Evolutionary conservation across 37 sponge, comb jelly and placozoan species (phyloP).

Genomic region (Aphrocallistes beatrix): DNA sequence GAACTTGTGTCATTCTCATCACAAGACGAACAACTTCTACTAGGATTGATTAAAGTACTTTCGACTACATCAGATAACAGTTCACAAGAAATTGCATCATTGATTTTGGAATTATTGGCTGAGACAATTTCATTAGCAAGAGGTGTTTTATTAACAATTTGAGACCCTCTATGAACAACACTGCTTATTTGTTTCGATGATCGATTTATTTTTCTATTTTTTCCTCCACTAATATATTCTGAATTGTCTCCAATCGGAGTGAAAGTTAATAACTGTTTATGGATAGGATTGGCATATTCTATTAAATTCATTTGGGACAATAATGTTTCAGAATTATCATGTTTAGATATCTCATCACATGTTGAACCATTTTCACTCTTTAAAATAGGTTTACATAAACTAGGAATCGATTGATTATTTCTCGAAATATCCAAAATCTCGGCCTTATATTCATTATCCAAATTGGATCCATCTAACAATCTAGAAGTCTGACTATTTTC

Average conservation of each 20-base stretch:
- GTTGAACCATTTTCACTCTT: neutral
- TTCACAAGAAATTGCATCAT: neutral
- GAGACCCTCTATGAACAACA: neutral
- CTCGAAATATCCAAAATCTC: too few relatives aligned
- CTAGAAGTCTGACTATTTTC: neutral
- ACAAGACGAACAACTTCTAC: neutral
- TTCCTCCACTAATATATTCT: neutral
- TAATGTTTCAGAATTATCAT: too few relatives aligned
- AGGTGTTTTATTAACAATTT: neutral
- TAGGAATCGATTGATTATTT: too few relatives aligned
- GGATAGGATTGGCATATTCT: neutral
- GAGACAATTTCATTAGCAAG: neutral
- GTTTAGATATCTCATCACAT: neutral
- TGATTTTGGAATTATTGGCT: neutral
- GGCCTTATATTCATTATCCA: neutral
- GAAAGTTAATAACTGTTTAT: neutral
- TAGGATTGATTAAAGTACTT: neutral
- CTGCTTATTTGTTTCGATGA: neutral
- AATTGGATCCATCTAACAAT: neutral
- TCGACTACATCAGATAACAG: neutral
- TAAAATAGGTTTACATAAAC: too few relatives aligned
- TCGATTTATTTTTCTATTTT: neutral
- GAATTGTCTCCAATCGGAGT: neutral
- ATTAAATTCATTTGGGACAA: neutral
- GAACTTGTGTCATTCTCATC: neutral